These are phyloP conservation scores for Squalus acanthias DNA, from an alignment of 2,797 vertebrate species.

Conservation along the genomic window DNA sequence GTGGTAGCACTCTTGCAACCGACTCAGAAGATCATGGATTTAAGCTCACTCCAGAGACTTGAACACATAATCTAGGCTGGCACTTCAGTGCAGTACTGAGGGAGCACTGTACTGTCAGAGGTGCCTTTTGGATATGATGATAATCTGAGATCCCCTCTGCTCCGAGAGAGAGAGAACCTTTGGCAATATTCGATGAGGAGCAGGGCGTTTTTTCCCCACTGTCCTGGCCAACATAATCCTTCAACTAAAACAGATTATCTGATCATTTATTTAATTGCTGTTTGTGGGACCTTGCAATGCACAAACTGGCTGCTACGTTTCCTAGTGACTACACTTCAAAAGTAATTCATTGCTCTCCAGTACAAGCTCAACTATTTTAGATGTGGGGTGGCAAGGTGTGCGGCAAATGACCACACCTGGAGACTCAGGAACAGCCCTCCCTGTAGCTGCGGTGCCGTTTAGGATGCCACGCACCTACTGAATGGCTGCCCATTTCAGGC, in stretches of 20 bases:
- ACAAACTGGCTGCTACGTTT: background rate
- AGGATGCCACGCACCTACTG: background rate
- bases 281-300: background rate
- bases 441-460: background rate
- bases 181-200: background rate
- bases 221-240: background rate
- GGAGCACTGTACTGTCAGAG: background rate
- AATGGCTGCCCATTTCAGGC: background rate
- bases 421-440: background rate
- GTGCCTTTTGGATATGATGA: background rate
- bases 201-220: background rate
- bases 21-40: background rate
- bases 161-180: background rate
- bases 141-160: background rate
- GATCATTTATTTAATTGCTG: background rate
- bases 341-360: background rate
- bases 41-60: background rate
- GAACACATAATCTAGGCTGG: background rate
- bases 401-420: background rate
- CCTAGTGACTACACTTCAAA: background rate
- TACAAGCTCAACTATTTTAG: background rate
- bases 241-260: background rate
- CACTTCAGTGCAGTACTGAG: background rate
- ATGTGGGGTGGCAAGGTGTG: background rate
- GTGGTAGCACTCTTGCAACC: background rate